phyloP scores from a whole-genome alignment of 2,113 vertebrate genomes.

The Piprites chloris region DNA sequence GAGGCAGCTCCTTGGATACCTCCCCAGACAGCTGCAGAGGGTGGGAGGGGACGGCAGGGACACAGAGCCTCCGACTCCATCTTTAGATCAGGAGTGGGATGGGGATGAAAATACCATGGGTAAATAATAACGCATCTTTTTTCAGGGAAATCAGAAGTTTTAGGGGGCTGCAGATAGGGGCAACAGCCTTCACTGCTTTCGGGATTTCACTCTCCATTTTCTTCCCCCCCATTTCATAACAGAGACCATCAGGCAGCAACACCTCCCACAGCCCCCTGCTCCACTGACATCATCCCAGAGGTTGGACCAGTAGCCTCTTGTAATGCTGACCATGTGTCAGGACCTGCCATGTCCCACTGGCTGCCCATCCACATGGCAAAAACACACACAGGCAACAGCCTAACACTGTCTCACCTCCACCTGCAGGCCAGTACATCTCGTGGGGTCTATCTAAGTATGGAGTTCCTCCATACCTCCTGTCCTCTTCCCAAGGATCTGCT shows the following conservation, averaged over 20 bases:
- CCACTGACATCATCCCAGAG: not conserved
- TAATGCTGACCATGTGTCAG: not conserved
- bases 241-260: not conserved
- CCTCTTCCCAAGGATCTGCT: not conserved
- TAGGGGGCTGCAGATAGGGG: not conserved
- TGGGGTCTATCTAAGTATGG: not conserved
- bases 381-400: not conserved
- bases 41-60: slow-evolving; percentile 18
- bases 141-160: not conserved
- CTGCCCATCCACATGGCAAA: not conserved
- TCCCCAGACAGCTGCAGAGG: not conserved
- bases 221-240: not conserved
- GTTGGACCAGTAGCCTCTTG: not conserved
- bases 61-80: slow-evolving; percentile 8
- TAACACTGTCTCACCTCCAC: not conserved
- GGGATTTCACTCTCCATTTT: not conserved
- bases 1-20: slow-evolving; percentile 28
- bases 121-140: not conserved
- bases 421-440: not conserved
- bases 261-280: not conserved
- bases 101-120: not conserved
- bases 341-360: not conserved
- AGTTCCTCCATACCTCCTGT: not conserved
- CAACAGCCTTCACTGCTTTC: not conserved
- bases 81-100: slow-evolving; percentile 51